These are phyloP conservation scores for Macrosoma leucophasiata DNA, from an alignment of 2,888 invertebrate genomes.

Conservation along the genomic window DNA sequence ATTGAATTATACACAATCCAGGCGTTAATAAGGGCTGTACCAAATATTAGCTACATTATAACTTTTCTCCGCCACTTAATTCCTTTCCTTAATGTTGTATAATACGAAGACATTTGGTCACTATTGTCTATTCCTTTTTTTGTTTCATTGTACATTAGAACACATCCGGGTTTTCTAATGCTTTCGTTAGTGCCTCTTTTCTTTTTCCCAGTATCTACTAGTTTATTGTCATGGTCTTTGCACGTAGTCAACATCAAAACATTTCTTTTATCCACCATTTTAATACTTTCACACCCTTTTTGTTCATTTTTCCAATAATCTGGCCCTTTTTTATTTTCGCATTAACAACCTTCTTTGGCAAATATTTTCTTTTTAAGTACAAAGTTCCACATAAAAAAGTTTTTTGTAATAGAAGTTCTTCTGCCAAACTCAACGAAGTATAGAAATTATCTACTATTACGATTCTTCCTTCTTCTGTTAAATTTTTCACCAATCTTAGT, in stretches of 20 bases:
- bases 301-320: background rate
- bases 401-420: slow-evolving; percentile 30
- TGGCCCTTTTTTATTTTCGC: background rate
- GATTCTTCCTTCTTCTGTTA: slow-evolving; percentile 14
- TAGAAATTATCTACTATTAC: too few relatives aligned
- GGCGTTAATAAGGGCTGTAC: slow-evolving; percentile 20
- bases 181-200: background rate
- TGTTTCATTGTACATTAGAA: background rate
- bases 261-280: background rate
- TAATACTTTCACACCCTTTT: background rate
- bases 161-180: background rate
- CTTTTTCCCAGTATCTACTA: background rate
- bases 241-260: background rate
- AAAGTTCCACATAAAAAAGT: slow-evolving; percentile 26
- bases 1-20: slow-evolving; percentile 11
- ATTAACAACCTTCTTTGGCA: background rate
- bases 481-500: slow-evolving; percentile 18
- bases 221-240: background rate
- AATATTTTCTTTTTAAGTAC: background rate
- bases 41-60: slow-evolving; percentile 22
- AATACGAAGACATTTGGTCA: slow-evolving; percentile 26
- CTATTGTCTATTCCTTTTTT: slow-evolving; percentile 17
- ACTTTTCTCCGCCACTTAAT: slow-evolving; percentile 25
- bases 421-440: slow-evolving; percentile 31
- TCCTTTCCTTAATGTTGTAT: slow-evolving; percentile 21